Conservation (phyloP, 2,797 vertebrate genomes). For the Oryzias sinensis region DNA sequence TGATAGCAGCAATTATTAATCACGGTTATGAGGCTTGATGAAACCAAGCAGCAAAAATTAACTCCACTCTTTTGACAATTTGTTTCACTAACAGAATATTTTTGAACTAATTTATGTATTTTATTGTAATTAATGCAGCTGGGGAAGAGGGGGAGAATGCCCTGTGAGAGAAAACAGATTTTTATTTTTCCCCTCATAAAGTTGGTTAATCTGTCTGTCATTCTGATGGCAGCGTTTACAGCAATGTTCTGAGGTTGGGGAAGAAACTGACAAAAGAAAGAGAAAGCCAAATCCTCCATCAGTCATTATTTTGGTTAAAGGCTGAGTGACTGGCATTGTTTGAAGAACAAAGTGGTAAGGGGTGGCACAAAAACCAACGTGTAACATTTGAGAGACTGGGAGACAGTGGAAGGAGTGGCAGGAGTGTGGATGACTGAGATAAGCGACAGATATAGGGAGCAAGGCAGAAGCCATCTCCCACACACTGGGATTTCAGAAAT, state of each 20-base stretch:
- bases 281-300: conserved; percentile 40
- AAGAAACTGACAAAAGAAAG: conserved; percentile 50
- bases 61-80: conserved; percentile 20
- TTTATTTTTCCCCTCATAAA: conserved; percentile 10
- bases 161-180: conserved; percentile 8
- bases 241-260: conserved; percentile 19
- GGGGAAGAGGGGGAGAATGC: conserved; percentile 8
- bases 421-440: conserved; percentile 70
- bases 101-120: conserved; percentile 17
- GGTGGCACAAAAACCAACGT: conserved; percentile 55
- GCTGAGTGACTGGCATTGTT: conserved; percentile 66
- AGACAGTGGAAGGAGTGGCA: conserved; percentile 52
- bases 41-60: conserved; percentile 21
- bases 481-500: conserved; percentile 58
- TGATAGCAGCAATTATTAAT: conserved; percentile 50
- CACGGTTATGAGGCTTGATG: conserved; percentile 34
- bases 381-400: conserved; percentile 48
- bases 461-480: conserved; percentile 59
- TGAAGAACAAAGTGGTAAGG: conserved; percentile 54
- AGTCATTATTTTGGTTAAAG: conserved; percentile 55
- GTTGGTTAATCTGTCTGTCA: conserved; percentile 21
- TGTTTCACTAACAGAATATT: conserved; percentile 10
- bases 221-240: conserved; percentile 17
- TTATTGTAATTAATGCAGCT: conserved; percentile 14
- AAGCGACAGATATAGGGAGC: conserved; percentile 61